Evolutionary conservation across 92 coral and sea anemone species (phyloP).

Genomic region (Virgularia gustaviana): DNA sequence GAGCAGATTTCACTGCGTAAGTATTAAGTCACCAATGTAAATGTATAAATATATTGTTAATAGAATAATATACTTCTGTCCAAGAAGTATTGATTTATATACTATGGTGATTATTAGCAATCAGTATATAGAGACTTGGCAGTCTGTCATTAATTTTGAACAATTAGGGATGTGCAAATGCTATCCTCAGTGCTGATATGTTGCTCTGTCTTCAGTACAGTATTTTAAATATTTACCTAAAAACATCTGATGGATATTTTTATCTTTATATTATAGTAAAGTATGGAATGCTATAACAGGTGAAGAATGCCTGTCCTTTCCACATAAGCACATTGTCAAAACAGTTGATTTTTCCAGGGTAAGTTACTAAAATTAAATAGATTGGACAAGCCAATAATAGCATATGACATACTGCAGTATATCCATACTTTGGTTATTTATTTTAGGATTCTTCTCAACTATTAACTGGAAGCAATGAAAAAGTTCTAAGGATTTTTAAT

Average conservation of each 20-base stretch:
- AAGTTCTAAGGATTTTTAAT: conserved; percentile 77
- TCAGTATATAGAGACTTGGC: too few relatives aligned
- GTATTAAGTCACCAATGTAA: too few relatives aligned
- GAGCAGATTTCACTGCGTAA: conserved; percentile 96
- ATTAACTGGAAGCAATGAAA: conserved; percentile 92
- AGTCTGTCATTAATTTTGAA: too few relatives aligned
- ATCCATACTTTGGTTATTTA: not conserved
- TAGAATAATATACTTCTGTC: too few relatives aligned
- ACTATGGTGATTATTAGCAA: too few relatives aligned
- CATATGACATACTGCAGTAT: not conserved
- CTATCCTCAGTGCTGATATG: too few relatives aligned
- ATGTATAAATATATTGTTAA: too few relatives aligned
- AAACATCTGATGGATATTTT: not conserved
- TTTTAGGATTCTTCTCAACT: conserved; percentile 71
- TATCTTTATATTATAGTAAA: conserved; percentile 50
- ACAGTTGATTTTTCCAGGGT: conserved; percentile 96
- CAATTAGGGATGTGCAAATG: too few relatives aligned
- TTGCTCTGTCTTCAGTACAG: not conserved
- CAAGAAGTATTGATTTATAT: too few relatives aligned
- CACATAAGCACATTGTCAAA: conserved; percentile 96
- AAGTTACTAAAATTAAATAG: conserved; percentile 30
- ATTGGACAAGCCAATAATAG: not conserved
- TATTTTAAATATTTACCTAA: not conserved
- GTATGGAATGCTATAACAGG: conserved; percentile 93
- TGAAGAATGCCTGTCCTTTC: conserved; percentile 71